phyloP scores from a whole-genome alignment of 2,888 invertebrate genomes.

The Epirrhoe tristata region DNA sequence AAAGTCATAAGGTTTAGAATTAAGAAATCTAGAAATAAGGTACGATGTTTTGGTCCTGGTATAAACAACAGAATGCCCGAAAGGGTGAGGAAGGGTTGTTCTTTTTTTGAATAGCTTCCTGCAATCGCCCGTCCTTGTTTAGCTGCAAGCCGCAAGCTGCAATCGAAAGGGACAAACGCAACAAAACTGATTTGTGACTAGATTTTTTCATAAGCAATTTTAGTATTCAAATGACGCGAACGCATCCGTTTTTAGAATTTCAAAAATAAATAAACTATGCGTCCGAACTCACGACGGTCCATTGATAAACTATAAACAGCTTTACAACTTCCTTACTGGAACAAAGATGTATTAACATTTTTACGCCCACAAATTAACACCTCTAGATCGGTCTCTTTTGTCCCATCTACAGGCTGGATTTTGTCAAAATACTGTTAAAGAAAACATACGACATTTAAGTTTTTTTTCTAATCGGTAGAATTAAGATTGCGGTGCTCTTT shows the following conservation, averaged over 20 bases:
- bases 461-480: slow-evolving; percentile 59
- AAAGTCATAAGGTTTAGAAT: slow-evolving; percentile 51
- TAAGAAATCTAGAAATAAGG: slow-evolving; percentile 40
- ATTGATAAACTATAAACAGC: slow-evolving; percentile 74
- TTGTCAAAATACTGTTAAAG: slow-evolving; percentile 48
- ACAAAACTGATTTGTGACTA: slow-evolving; percentile 54
- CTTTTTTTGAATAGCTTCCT: slow-evolving; percentile 83
- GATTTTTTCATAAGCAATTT: slow-evolving; percentile 72
- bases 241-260: slow-evolving; percentile 82
- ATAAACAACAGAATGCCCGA: slow-evolving; percentile 77
- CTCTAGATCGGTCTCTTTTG: slow-evolving; percentile 47
- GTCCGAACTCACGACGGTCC: slow-evolving; percentile 54
- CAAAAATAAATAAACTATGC: slow-evolving; percentile 73
- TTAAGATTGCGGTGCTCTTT: slow-evolving; percentile 64
- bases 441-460: slow-evolving; percentile 40
- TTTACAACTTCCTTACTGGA: slow-evolving; percentile 77
- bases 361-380: slow-evolving; percentile 47
- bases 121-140: slow-evolving; percentile 67
- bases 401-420: slow-evolving; percentile 40
- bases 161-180: slow-evolving; percentile 58
- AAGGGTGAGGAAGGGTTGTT: slow-evolving; percentile 83
- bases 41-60: slow-evolving; percentile 62
- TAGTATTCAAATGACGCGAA: slow-evolving; percentile 81
- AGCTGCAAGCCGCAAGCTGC: slow-evolving; percentile 43
- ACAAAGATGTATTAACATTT: slow-evolving; percentile 57